phyloP scores from a whole-genome alignment of 1,140 invertebrate genomes.

The Parapsyche elsis region DNA sequence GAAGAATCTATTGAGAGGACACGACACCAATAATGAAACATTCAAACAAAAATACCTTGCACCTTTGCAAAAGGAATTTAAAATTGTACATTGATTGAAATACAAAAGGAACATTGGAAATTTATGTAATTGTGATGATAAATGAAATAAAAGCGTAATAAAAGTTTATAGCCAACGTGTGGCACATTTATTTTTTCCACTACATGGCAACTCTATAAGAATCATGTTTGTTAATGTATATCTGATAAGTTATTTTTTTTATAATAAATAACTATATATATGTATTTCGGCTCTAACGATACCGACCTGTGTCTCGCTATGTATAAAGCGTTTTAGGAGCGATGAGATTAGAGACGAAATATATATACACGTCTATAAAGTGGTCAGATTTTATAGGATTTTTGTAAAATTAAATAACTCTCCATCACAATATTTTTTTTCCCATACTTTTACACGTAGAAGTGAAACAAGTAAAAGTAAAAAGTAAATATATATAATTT shows the following conservation, averaged over 20 bases:
- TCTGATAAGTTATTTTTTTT: slow-evolving; percentile 53
- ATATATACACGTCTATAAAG: slow-evolving; percentile 37
- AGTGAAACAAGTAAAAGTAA: slow-evolving; percentile 62
- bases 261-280: slow-evolving; percentile 52
- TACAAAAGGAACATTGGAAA: neutral
- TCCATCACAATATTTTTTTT: slow-evolving; percentile 63
- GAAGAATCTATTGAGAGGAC: slow-evolving; percentile 60
- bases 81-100: slow-evolving; percentile 5
- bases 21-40: slow-evolving; percentile 27
- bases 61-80: slow-evolving; percentile 42
- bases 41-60: slow-evolving; percentile 50
- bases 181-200: slow-evolving; percentile 70
- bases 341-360: slow-evolving; percentile 28
- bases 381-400: slow-evolving; percentile 55
- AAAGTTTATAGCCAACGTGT: slow-evolving; percentile 68
- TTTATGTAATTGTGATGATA: neutral
- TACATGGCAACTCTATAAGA: slow-evolving; percentile 70
- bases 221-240: slow-evolving; percentile 62
- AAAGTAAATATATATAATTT: slow-evolving; percentile 61
- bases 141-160: slow-evolving; percentile 47
- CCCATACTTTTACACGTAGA: slow-evolving; percentile 68
- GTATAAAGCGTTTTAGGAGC: slow-evolving; percentile 20
- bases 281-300: slow-evolving; percentile 31
- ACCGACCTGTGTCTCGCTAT: neutral
- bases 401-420: slow-evolving; percentile 69